These are phyloP conservation scores for Pangasius krempfi DNA, from an alignment of 2,797 vertebrate genomes.

Conservation along the genomic window DNA sequence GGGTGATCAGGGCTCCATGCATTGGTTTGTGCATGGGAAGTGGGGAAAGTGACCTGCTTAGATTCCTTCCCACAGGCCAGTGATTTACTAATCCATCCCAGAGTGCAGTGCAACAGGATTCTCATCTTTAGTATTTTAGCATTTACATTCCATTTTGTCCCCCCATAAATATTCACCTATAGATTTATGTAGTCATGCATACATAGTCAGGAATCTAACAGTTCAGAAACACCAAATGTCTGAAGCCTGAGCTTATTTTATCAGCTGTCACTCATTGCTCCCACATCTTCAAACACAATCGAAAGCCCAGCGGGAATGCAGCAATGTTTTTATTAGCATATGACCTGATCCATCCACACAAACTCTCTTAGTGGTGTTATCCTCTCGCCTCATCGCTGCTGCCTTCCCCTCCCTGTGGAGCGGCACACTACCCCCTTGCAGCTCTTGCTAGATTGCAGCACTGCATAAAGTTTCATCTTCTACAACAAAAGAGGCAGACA, in stretches of 20 bases:
- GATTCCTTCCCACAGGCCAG: no score
- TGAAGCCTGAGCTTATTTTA: conserved; percentile 18
- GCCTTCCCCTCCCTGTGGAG: conserved; percentile 23
- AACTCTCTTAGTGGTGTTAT: conserved; percentile 38
- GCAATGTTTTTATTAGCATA: conserved; percentile 46
- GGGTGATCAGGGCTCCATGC: background rate
- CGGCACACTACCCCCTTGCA: conserved; percentile 32
- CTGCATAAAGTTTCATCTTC: conserved; percentile 47
- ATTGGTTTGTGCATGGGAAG: background rate
- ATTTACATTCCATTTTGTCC: background rate
- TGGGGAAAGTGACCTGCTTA: background rate
- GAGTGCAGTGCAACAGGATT: background rate
- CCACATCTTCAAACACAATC: background rate
- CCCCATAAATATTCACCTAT: background rate
- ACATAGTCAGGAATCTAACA: background rate
- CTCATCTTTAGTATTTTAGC: background rate
- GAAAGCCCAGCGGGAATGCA: conserved; percentile 28
- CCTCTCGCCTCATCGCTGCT: conserved; percentile 13
- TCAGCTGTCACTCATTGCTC: conserved; percentile 16
- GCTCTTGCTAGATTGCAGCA: conserved; percentile 51
- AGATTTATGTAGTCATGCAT: background rate
- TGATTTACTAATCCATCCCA: background rate
- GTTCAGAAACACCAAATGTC: background rate
- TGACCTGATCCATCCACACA: conserved; percentile 28
- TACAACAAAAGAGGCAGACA: conserved; percentile 53